Base-by-base conservation (phyloP, 2,888 invertebrate species). In the Scrobipalpa atriplicella region DNA sequence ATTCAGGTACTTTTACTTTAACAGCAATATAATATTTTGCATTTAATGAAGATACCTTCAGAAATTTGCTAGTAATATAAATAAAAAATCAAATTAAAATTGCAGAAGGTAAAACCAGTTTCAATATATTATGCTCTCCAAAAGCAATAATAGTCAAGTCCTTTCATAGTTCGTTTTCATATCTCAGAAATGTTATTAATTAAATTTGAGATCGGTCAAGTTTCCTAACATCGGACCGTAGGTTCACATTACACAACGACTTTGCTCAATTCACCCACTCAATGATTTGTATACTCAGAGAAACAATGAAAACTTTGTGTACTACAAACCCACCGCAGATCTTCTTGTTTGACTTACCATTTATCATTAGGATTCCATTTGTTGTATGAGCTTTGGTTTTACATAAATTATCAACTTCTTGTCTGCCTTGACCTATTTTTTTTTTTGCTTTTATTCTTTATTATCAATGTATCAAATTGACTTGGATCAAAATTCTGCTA, bases 231-330 rank as follows among this genome's bases (percentile, higher is more conserved):
- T 39, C 21, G 16, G 39, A 9, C 61, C 39, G 19, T 61, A 18
- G 61, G 18, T 41, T 41, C 61, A 41, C 18, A 75, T 85, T 86
- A 80, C 85, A 81, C 81, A 84, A 88, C 78, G 84, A 83, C 87
- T 88, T 86, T 84, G 85, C 86, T 75, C 78, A 81, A 81, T 79
- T 77, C 81, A 77, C 83, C 84, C 82, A 85, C 84, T 76, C 77
- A 68, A 66, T 70, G 72, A 73, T 78, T 74, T 74, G 71, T 77
- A 69, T 73, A 73, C 73, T 72, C 58, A 72, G 73, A 71, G 75
- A 82, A 85, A 88, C 88, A 88, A 88, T 87, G 83, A 81, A 73
- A 71, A 75, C 74, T 75, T 76, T 81, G 47, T 47, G 47, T 47
- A 16, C 81, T 79, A 69, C 66, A 58, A 60, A 63, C 63, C 65